These are phyloP conservation scores for Centropristis striata DNA, from an alignment of 2,113 vertebrate species.

Conservation along the genomic window DNA sequence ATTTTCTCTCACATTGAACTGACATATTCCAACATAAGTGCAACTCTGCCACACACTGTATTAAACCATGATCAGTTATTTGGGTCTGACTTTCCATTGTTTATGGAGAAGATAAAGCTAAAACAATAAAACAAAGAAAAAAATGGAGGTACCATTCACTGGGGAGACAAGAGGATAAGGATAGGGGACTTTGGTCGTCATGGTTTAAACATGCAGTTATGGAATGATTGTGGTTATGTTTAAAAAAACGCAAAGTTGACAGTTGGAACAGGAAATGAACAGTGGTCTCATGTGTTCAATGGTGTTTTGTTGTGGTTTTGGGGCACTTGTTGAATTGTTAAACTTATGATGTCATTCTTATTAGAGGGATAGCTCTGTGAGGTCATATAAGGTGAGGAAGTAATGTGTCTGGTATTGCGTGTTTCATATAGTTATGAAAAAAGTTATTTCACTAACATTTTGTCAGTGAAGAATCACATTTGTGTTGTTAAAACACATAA, in stretches of 20 bases:
- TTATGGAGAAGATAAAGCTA: no score
- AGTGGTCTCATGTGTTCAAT: not conserved
- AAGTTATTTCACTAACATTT: not conserved
- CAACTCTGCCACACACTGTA: no score
- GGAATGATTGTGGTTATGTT: not conserved
- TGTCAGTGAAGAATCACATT: not conserved
- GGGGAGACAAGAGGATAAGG: no score
- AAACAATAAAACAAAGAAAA: no score
- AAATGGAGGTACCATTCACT: no score
- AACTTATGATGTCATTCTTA: not conserved
- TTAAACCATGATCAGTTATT: no score
- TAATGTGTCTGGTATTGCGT: not conserved
- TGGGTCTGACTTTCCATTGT: no score
- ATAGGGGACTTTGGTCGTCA: not conserved
- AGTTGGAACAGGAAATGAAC: not conserved
- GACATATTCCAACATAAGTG: no score
- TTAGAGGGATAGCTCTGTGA: not conserved
- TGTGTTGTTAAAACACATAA: not conserved
- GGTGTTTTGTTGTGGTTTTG: not conserved
- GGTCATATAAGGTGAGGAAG: constrained; percentile 1
- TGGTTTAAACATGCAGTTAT: not conserved
- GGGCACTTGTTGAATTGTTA: not conserved
- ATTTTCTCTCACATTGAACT: no score
- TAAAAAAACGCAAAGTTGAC: not conserved
- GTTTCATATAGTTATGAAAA: not conserved